Percentiles rank a stretch among this genome's conserved stretches.
These are phyloP conservation scores for Achlya flavicornis DNA, from an alignment of 2,888 invertebrate genomes.

Conservation along the genomic window DNA sequence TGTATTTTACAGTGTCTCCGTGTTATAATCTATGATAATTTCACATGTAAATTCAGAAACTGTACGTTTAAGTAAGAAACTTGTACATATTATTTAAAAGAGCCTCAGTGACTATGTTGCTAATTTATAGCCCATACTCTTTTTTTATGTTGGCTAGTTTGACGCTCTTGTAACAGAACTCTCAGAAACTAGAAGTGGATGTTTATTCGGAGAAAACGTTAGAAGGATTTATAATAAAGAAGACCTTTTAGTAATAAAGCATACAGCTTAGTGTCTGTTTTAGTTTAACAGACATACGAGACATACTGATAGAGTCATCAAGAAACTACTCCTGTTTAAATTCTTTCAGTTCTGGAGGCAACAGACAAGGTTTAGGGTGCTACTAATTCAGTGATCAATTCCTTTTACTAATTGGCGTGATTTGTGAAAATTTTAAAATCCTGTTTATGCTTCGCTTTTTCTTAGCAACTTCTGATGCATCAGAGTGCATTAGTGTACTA, in stretches of 20 bases:
- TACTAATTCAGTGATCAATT: no score
- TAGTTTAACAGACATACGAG: no score
- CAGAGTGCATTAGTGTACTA: no score
- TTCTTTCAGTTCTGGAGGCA: no score
- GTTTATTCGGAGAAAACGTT: background rate
- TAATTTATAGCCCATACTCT: conserved; percentile 19
- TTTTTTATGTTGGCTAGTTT: background rate
- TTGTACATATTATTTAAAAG: conserved; percentile 28
- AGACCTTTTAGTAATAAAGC: background rate
- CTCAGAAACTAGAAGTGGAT: background rate
- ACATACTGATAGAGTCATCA: no score
- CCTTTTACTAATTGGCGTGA: no score
- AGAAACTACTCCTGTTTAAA: no score
- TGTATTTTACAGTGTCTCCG: conserved; percentile 39
- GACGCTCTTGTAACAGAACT: background rate
- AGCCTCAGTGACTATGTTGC: conserved; percentile 19
- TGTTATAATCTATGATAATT: conserved; percentile 64
- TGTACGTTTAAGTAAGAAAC: conserved; percentile 46
- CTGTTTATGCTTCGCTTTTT: no score
- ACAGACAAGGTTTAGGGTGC: no score
- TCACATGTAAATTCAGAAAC: conserved; percentile 66
- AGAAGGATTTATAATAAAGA: background rate
- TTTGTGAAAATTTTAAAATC: no score
- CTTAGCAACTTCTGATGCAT: no score
- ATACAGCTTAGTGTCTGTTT: background rate